Evolutionary conservation across 2,888 invertebrate genomes (phyloP), one percentile per base, ranked within the genome.

Genomic region (Diaprepes abbreviatus): DNA sequence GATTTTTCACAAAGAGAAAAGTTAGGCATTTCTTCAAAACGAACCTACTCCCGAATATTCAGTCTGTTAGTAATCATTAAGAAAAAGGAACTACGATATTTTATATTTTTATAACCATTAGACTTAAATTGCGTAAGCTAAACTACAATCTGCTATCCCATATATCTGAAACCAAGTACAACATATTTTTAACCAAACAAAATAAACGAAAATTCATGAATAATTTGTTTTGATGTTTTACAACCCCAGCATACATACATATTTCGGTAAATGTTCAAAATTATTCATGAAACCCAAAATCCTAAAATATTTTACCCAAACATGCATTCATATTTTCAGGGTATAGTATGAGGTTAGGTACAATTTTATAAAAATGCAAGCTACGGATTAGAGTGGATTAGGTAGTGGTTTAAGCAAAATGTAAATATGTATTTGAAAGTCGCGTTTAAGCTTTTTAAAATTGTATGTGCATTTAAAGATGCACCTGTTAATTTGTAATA

Each of bases 161-260:
- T 33, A 9, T 9, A 33, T 33, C 10, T 4, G 6, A 28, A 28
- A 28, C 31, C 31, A n/a, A 35, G n/a, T 35, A 35, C 35, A 31
- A 35, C 10, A 35, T 35, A 35, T 2, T n/a, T 3, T n/a, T 3
- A n/a, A 2, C 3, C 1, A 10, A 35, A 35, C n/a, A 35, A 35
- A 35, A 35, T 35, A 35, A 35, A 35, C n/a, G n/a, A n/a, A n/a
- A 35, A 35, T n/a, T 35, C 35, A 38, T 38, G 38, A 38, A 45
- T 45, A 45, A 45, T 45, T 45, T 21, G 16, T 45, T 19, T 19
- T 21, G 45, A 45, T 45, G 21, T 45, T 38, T 45, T 45, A 21
- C 21, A 45, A 21, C 45, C 21, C 17, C 17, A 6, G 45, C 45
- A 45, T 45, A 21, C 16, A n/a, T 40, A 9, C 17, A 40, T 6